A percentile compares a stretch with the other conserved stretches of the same genome.
Conservation (phyloP, 2,888 invertebrate species). For the Diadromus collaris region DNA sequence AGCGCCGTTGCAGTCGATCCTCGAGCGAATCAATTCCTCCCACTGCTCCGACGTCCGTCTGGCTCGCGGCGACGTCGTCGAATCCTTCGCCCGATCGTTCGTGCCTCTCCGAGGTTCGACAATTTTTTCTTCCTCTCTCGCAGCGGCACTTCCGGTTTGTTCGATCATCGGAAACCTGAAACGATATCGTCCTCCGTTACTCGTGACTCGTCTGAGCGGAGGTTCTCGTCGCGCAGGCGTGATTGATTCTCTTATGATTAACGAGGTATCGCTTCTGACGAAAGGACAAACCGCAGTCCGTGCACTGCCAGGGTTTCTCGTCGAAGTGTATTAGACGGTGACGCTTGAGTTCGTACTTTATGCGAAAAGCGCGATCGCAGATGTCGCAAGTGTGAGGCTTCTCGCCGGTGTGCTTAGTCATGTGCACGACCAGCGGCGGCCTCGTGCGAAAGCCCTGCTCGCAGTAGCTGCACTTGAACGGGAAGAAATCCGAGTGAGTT, state of each 20-base stretch:
- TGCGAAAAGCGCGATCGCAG: slow-evolving; percentile 83
- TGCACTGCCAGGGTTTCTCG: slow-evolving; percentile 81
- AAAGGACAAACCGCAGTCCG: slow-evolving; percentile 80
- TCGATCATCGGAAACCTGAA: not conserved
- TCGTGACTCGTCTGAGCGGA: slow-evolving; percentile 53
- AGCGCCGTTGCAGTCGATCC: slow-evolving; percentile 79
- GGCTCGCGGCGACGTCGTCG: not conserved
- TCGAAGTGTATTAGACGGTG: slow-evolving; percentile 82
- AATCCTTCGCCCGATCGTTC: not conserved
- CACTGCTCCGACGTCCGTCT: slow-evolving; percentile 16
- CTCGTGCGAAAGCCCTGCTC: slow-evolving; percentile 83
- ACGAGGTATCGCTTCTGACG: slow-evolving; percentile 81
- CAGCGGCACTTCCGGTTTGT: not conserved
- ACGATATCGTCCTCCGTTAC: not conserved
- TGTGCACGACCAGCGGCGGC: slow-evolving; percentile 82
- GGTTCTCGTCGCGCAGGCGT: slow-evolving; percentile 57
- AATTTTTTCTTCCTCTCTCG: not conserved
- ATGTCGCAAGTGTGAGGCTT: slow-evolving; percentile 83
- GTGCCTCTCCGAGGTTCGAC: not conserved
- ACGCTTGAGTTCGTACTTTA: slow-evolving; percentile 83
- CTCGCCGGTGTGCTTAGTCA: slow-evolving; percentile 84
- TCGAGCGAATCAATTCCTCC: slow-evolving; percentile 52
- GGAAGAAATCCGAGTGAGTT: slow-evolving; percentile 82
- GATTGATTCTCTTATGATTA: slow-evolving; percentile 81
- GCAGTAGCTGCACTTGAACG: slow-evolving; percentile 84